Evolutionary conservation across 2,797 vertebrate genomes (phyloP).

Genomic region (Eulemur coronatus): DNA sequence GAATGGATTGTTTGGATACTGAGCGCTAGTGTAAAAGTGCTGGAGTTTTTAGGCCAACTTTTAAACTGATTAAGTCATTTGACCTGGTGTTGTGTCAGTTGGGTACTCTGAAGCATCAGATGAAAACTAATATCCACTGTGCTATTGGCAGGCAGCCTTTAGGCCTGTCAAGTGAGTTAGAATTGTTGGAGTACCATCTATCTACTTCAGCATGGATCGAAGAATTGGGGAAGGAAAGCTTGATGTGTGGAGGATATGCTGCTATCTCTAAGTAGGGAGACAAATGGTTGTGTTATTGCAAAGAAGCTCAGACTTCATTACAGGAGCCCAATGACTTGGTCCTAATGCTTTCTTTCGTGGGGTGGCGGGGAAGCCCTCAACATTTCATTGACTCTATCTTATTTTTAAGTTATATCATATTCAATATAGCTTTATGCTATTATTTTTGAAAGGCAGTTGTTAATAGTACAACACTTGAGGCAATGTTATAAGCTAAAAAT

Average conservation of each 20-base stretch:
- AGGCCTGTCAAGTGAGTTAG: constrained; percentile 80
- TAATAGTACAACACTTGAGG: constrained; percentile 61
- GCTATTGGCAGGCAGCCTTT: constrained; percentile 79
- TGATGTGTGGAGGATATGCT: background rate
- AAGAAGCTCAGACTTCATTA: background rate
- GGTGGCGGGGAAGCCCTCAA: fast-evolving
- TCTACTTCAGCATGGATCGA: constrained; percentile 63
- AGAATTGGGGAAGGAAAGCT: constrained; percentile 61
- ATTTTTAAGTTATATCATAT: background rate
- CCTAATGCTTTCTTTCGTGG: background rate
- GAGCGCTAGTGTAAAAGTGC: background rate
- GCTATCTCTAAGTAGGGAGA: background rate
- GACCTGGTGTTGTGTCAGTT: constrained; percentile 22
- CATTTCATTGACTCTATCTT: background rate
- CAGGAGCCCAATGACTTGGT: background rate
- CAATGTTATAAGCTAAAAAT: constrained; percentile 36
- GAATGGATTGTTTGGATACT: background rate
- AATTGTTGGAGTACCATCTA: constrained; percentile 78
- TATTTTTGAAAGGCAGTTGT: constrained; percentile 24
- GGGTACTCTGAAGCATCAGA: constrained; percentile 71
- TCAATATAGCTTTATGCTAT: background rate
- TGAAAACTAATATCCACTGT: constrained; percentile 58
- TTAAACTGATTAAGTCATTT: background rate
- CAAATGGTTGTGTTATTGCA: background rate
- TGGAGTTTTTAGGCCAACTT: background rate